Evolutionary conservation across 2,113 vertebrate species (phyloP).

Genomic region (Corythaeola cristata): DNA sequence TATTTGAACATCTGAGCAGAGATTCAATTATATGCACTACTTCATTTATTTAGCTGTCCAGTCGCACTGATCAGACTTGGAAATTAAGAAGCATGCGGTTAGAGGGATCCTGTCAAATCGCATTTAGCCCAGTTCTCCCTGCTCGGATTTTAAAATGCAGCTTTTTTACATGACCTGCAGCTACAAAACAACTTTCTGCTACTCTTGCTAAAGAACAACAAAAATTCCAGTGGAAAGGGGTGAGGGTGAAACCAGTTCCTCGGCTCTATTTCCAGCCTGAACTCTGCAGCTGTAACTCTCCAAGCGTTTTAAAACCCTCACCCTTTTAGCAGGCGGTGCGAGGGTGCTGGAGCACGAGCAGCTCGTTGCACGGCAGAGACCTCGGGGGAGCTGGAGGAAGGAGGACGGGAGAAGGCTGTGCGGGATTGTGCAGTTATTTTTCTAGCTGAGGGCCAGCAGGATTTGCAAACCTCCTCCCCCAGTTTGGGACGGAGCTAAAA

Average conservation of each 20-base stretch:
- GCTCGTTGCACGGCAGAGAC: accelerated
- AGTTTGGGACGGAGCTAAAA: background rate
- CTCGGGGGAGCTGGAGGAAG: background rate
- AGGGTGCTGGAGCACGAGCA: background rate
- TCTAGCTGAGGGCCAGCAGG: background rate
- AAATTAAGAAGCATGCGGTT: constrained; percentile 47
- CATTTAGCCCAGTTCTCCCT: constrained; percentile 18
- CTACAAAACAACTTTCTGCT: constrained; percentile 51
- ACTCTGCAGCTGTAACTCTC: background rate
- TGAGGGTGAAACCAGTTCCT: background rate
- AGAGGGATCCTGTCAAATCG: constrained; percentile 48
- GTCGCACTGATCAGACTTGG: constrained; percentile 52
- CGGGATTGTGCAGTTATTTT: background rate
- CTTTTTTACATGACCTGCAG: constrained; percentile 43
- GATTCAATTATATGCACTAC: constrained; percentile 52
- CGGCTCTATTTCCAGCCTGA: background rate
- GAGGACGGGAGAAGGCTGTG: background rate
- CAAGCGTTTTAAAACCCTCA: background rate
- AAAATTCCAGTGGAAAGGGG: background rate
- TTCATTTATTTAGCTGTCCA: constrained; percentile 53
- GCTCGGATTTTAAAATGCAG: background rate
- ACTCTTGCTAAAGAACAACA: background rate
- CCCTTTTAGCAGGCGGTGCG: background rate
- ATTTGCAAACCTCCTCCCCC: constrained; percentile 34
- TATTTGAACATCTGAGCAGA: constrained; percentile 3